Conservation (phyloP, 2,888 invertebrate genomes). For the Adineta ricciae region DNA sequence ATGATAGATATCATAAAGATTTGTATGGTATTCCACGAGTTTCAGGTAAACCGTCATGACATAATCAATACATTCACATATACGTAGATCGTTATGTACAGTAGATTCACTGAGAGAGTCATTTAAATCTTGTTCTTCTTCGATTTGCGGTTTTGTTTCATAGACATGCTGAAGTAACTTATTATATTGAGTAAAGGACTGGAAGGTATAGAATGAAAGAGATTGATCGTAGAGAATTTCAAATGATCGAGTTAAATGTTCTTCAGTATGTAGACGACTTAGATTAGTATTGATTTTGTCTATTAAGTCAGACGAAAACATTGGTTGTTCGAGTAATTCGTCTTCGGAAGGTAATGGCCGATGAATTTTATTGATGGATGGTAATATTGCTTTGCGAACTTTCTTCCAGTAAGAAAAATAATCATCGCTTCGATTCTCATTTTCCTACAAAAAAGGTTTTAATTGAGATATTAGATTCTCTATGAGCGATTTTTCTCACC, state of each 20-base stretch:
- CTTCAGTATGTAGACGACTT: neutral
- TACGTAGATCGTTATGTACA: neutral
- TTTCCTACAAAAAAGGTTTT: neutral
- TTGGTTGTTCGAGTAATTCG: neutral
- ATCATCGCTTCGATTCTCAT: neutral
- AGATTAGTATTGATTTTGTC: neutral
- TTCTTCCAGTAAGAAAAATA: neutral
- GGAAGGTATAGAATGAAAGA: neutral
- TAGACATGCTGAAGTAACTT: neutral
- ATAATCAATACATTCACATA: conserved; percentile 12
- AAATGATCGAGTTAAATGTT: neutral
- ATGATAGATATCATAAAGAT: neutral
- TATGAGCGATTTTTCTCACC: neutral
- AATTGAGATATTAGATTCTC: too few relatives aligned
- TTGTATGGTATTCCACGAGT: neutral
- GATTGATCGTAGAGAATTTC: neutral
- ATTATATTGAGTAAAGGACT: neutral
- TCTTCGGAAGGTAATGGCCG: neutral
- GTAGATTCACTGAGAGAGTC: neutral
- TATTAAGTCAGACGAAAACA: neutral
- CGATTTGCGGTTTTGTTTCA: neutral
- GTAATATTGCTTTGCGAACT: neutral
- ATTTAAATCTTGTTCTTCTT: neutral
- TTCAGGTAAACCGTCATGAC: neutral
- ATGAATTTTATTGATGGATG: neutral